Conservation (phyloP, 2,888 invertebrate genomes). For the Polymixis lichenea region DNA sequence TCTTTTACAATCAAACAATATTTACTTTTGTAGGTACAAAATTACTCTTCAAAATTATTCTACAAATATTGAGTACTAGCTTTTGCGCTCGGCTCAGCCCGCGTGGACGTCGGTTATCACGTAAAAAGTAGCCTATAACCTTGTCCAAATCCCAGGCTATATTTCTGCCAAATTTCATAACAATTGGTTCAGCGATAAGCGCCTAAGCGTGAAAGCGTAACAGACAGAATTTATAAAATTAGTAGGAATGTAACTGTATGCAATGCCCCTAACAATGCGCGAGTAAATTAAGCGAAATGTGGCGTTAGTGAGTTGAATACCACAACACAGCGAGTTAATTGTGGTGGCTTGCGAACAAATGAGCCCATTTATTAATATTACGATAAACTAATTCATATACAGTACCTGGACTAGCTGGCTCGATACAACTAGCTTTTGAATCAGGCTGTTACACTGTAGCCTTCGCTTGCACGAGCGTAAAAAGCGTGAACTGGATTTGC, state of each 20-base stretch:
- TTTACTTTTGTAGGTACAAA: neutral
- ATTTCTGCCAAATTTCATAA: no score
- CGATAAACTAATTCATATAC: constrained; percentile 23
- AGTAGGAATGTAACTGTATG: neutral
- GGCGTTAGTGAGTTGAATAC: constrained; percentile 40
- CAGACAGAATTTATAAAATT: no score
- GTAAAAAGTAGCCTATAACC: no score
- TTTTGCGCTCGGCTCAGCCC: no score
- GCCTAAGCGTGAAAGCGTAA: no score
- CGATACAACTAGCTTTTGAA: no score
- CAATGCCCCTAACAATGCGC: constrained; percentile 7
- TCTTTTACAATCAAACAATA: neutral
- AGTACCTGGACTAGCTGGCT: neutral
- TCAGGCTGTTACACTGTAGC: no score
- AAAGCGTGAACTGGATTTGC: no score
- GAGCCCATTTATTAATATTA: constrained; percentile 47
- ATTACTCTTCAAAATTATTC: neutral
- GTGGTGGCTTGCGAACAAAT: constrained; percentile 44
- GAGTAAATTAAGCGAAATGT: constrained; percentile 40
- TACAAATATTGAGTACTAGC: neutral
- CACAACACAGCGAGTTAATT: constrained; percentile 57
- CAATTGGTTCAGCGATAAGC: no score
- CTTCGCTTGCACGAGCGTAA: no score
- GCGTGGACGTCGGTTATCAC: no score
- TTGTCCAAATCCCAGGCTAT: no score